phyloP scores from a whole-genome alignment of 2,797 vertebrate species.

The Urocyon cinereoargenteus region DNA sequence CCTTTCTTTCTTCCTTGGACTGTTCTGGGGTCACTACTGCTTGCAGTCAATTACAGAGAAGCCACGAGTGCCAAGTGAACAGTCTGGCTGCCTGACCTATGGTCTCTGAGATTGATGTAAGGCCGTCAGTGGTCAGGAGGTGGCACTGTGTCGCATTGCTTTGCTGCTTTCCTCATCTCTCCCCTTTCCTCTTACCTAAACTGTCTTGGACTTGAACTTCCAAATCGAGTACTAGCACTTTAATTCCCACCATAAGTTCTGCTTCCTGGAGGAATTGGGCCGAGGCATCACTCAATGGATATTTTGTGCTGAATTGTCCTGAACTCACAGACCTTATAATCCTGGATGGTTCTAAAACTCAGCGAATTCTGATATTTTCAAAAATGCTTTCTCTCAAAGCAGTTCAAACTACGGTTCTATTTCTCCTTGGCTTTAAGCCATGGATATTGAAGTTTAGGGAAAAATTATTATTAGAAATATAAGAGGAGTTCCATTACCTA shows the following conservation, averaged over 20 bases:
- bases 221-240: not conserved
- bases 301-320: not conserved
- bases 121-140: too few species aligned
- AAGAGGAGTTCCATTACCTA: not conserved
- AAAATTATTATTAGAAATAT: conserved; percentile 9
- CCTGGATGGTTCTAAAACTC: not conserved
- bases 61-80: not conserved
- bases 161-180: not conserved
- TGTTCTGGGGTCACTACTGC: not conserved
- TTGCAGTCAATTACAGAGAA: not conserved
- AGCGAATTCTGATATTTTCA: not conserved
- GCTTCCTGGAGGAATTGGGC: not conserved
- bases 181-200: not conserved
- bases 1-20: not conserved
- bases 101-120: not conserved
- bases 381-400: not conserved
- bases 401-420: not conserved
- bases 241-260: not conserved
- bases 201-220: not conserved
- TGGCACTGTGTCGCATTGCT: not conserved
- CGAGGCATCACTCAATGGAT: not conserved
- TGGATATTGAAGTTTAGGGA: not conserved
- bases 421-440: not conserved
- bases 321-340: not conserved
- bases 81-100: rapidly evolving